A percentile compares a stretch with the other conserved stretches of the same genome.
Evolutionary conservation across 2,888 invertebrate species (phyloP).

Genomic region (Cynaeus angustus): DNA sequence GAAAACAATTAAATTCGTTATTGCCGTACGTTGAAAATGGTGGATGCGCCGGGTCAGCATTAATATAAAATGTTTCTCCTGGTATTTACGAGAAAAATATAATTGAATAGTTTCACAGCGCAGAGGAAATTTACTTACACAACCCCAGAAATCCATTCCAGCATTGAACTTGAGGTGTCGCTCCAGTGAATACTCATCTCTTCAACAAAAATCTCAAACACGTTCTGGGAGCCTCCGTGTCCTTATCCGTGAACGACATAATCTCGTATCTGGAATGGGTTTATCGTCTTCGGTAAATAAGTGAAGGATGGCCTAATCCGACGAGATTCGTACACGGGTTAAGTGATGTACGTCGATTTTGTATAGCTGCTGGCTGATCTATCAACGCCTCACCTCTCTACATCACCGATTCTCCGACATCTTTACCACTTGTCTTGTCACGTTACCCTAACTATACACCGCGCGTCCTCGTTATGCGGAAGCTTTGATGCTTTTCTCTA

Average conservation of each 20-base stretch:
- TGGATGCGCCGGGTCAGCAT: constrained; percentile 6
- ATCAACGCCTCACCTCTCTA: constrained; percentile 64
- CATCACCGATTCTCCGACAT: constrained; percentile 62
- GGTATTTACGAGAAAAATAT: no score
- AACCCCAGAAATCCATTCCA: constrained; percentile 15
- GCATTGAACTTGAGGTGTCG: constrained; percentile 16
- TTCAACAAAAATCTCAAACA: constrained; percentile 23
- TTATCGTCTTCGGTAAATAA: constrained; percentile 61
- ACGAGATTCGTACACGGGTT: constrained; percentile 60
- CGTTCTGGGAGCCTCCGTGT: constrained; percentile 14
- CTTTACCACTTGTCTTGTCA: constrained; percentile 65
- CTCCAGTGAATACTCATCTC: constrained; percentile 2
- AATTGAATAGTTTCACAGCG: no score
- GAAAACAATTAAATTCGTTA: no score
- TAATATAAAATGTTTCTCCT: no score
- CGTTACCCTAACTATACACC: constrained; percentile 56
- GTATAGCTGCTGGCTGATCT: constrained; percentile 62
- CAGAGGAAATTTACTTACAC: no score
- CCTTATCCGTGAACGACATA: constrained; percentile 52
- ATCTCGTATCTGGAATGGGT: constrained; percentile 58
- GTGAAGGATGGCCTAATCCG: constrained; percentile 62
- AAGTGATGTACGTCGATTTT: constrained; percentile 61
- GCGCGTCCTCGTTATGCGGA: constrained; percentile 63
- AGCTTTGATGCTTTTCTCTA: constrained; percentile 64
- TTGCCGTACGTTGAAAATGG: no score